Conservation (phyloP, 1,140 invertebrate genomes). For the Drosophila triauraria region DNA sequence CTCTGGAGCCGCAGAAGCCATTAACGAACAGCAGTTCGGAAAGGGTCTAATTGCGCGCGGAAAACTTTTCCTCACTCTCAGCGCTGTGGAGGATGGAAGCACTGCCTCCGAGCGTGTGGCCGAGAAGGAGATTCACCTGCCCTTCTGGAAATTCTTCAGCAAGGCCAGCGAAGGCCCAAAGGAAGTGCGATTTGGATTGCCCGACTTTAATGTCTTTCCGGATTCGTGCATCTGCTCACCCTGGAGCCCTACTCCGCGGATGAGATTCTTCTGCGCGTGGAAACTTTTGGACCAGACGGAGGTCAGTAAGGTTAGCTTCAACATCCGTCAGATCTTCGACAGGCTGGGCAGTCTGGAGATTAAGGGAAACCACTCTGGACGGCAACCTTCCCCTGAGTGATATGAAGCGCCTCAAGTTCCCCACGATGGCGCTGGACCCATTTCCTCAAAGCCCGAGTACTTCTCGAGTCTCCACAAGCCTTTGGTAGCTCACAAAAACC, state of each 20-base stretch:
- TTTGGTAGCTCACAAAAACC: slow-evolving; percentile 12
- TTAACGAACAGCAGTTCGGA: slow-evolving; percentile 94
- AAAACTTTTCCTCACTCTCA: slow-evolving; percentile 88
- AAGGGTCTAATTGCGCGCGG: slow-evolving; percentile 93
- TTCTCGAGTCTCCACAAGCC: slow-evolving; percentile 40
- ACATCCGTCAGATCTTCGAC: slow-evolving; percentile 66
- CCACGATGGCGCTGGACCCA: slow-evolving; percentile 51
- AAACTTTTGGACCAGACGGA: slow-evolving; percentile 93
- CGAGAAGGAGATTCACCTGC: slow-evolving; percentile 66
- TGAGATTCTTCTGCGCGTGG: slow-evolving; percentile 91
- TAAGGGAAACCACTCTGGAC: slow-evolving; percentile 72
- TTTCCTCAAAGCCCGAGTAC: slow-evolving; percentile 20
- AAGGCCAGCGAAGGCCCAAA: slow-evolving; percentile 70
- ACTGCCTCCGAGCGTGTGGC: slow-evolving; percentile 47
- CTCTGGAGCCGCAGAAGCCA: slow-evolving; percentile 95
- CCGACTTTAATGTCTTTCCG: slow-evolving; percentile 85
- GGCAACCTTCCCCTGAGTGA: slow-evolving; percentile 67
- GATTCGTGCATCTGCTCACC: slow-evolving; percentile 93
- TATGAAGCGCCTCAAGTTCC: slow-evolving; percentile 69
- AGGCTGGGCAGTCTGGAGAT: slow-evolving; percentile 48
- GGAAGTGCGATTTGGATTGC: slow-evolving; percentile 31
- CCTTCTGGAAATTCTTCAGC: slow-evolving; percentile 79
- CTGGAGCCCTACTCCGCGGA: slow-evolving; percentile 92
- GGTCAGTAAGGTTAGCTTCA: slow-evolving; percentile 86
- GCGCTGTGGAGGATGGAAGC: slow-evolving; percentile 73